A percentile compares a stretch with the other conserved stretches of the same genome.
Evolutionary conservation across 2,888 invertebrate species (phyloP).

Genomic region (Heliconius hortense): DNA sequence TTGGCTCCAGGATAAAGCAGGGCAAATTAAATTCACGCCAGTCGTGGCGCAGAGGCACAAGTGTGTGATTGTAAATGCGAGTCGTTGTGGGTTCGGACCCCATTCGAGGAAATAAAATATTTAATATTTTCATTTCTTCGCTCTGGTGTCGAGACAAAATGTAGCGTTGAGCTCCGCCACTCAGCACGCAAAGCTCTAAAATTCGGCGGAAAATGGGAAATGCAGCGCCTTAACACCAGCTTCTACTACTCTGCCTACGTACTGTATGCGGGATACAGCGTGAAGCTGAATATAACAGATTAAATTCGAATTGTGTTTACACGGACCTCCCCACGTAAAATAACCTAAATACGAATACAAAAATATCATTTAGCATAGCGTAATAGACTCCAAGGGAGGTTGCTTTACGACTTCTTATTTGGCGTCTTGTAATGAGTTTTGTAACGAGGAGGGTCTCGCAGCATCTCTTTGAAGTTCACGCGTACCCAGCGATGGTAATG

Average conservation of each 20-base stretch:
- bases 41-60: not conserved
- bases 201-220: too few relatives aligned
- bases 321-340: slow-evolving; percentile 69
- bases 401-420: slow-evolving; percentile 77
- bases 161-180: too few relatives aligned
- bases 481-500: slow-evolving; percentile 46
- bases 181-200: too few relatives aligned
- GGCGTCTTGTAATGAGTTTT: slow-evolving; percentile 77
- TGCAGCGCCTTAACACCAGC: not conserved
- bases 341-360: slow-evolving; percentile 67
- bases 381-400: slow-evolving; percentile 73
- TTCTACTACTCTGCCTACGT: not conserved
- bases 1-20: slow-evolving; percentile 69
- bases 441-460: slow-evolving; percentile 61
- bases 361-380: slow-evolving; percentile 78
- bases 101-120: too few relatives aligned
- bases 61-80: not conserved
- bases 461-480: slow-evolving; percentile 62
- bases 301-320: slow-evolving; percentile 76
- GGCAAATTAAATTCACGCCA: slow-evolving; percentile 49
- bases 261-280: too few relatives aligned
- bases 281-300: slow-evolving; percentile 48
- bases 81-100: too few relatives aligned
- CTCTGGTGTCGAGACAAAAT: too few relatives aligned
- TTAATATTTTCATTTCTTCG: too few relatives aligned